Base-by-base conservation (phyloP, 2,113 vertebrate genomes). In the Sorex fumeus region DNA sequence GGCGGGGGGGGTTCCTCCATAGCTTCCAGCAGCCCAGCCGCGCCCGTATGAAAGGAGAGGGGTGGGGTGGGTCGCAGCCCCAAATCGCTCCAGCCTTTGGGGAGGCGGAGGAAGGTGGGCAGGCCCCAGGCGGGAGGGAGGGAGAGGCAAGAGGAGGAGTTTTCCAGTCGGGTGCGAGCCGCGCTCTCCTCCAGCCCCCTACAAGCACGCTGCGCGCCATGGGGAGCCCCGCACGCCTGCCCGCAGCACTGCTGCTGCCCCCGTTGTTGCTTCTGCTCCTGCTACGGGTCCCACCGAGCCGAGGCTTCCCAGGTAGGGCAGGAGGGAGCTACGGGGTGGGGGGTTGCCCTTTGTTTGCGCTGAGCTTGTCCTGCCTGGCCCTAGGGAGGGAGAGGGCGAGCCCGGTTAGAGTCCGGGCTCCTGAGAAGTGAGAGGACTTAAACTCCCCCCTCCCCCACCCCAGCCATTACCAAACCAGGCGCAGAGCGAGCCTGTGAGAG, bases 121-220 rank as follows among this genome's bases (percentile, higher is more conserved):
- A 78, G 94, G 90, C 86, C 69, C 84, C 66, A n/a, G 89, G 80
- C 90, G 40, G 40, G 40, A 40, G 62, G 83, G 36, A 80, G 67
- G 70, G 71, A 85, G 81, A 83, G 40, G 74, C 16, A 53, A 89
- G 89, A 97, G 97, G 97, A 96, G 97, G 97, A 97, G 97, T 92
- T 95, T 96, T 91, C 27, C 67, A 62, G 90, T 60, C 53, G 60
- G 11, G 95, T 18, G 81, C 62, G 92, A 88, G 92, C 67, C 8
- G 43, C 89, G 23, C 86, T 72, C 72, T 91, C 77, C 64, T 93
- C 81, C 81, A 34, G 79, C 84, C 84, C 71, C 78, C 45, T 62
- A 91, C 94, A 91, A 57, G 95, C 83, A 92, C 69, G 18, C 93
- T 11, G 50, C 23, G 94, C 87, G 96, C 93, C 95, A 98, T 98